These are phyloP conservation scores for Solea solea DNA, from an alignment of 2,113 vertebrate species.

Conservation along the genomic window DNA sequence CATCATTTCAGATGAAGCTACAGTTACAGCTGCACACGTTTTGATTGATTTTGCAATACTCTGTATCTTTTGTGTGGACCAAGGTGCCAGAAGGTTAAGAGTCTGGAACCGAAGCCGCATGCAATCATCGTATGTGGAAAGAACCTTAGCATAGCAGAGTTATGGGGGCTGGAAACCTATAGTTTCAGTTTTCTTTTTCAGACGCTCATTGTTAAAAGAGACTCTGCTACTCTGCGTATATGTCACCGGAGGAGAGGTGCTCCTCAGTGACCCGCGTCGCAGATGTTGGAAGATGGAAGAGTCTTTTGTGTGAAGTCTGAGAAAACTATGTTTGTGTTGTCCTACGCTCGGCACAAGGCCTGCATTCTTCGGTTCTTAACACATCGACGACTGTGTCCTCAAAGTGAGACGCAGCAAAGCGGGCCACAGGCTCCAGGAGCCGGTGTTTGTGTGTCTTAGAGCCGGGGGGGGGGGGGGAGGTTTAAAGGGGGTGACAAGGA, in stretches of 20 bases:
- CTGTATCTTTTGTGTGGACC: background rate
- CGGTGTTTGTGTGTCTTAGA: conserved; percentile 61
- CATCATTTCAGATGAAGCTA: conserved; percentile 50
- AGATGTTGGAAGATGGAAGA: conserved; percentile 65
- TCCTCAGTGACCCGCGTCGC: conserved; percentile 69
- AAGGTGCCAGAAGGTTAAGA: background rate
- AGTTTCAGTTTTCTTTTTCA: conserved; percentile 26
- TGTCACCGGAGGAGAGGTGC: conserved; percentile 54
- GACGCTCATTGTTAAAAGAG: conserved; percentile 57
- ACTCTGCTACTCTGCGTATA: conserved; percentile 39
- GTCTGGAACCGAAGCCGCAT: conserved; percentile 3
- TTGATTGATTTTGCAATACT: conserved; percentile 13
- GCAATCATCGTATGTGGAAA: conserved; percentile 31
- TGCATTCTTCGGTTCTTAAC: conserved; percentile 78
- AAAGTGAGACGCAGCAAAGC: conserved; percentile 64
- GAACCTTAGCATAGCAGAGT: conserved; percentile 36
- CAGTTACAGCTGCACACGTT: background rate
- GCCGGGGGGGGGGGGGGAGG: conserved; percentile 20
- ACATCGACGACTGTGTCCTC: conserved; percentile 68
- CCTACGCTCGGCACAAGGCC: conserved; percentile 45
- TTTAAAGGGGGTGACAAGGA: conserved; percentile 65
- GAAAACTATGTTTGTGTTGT: conserved; percentile 67
- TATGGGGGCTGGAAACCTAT: conserved; percentile 44
- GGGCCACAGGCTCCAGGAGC: conserved; percentile 34
- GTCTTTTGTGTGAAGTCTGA: conserved; percentile 66